Evolutionary conservation across 2,797 vertebrate species (phyloP), one percentile per base, ranked within the genome.

Genomic region (Gymnothorax reevesii): DNA sequence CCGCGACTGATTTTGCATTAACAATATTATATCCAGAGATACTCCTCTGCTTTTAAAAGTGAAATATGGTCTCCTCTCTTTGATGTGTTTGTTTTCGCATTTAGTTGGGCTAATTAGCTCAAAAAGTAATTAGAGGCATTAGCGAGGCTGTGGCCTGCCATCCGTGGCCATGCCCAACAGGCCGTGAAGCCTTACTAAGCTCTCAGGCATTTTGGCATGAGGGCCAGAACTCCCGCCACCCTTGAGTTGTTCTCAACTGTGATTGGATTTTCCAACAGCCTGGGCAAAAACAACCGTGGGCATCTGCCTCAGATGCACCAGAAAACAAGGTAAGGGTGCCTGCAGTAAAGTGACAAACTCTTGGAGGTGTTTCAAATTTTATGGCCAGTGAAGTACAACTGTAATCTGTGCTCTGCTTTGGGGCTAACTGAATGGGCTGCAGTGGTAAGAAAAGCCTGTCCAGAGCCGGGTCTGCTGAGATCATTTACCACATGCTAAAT

Each of bases 291-390:
- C 82, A 55, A 77, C 12, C 77, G 33, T 33, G 49, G 55, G 57
- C 17, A 66, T 3, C 13, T 62, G 25, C 1, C 77, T 85, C 54
- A 64, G 42, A n/a, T 73, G n/a, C 10, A n/a, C 2, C 57, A 57
- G 54, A 54, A 66, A 84, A 49, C 64, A 42, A 82, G 77, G 84
- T 83, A 54, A 73, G 57, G 13, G 54, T 57, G 42, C 33, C 12
- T 33, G 25, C 69, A 33, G 42, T 85, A 60, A 33, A 69, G 57
- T 6, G 27, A 15, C 9, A 33, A 80, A 69, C 85, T 84, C 84
- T 82, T 77, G 15, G 10, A n/a, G 75, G 49, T 83, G 25, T 88
- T 84, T 91, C n/a, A 87, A 83, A 66, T 83, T 88, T 87, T 84
- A 86, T 82, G 54, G 84, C 73, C 85, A 57, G 22, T 3, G 64